Percentiles rank a stretch among this genome's conserved stretches.
Conservation (phyloP, 1,140 invertebrate genomes). For the Drosophila carrolli region DNA sequence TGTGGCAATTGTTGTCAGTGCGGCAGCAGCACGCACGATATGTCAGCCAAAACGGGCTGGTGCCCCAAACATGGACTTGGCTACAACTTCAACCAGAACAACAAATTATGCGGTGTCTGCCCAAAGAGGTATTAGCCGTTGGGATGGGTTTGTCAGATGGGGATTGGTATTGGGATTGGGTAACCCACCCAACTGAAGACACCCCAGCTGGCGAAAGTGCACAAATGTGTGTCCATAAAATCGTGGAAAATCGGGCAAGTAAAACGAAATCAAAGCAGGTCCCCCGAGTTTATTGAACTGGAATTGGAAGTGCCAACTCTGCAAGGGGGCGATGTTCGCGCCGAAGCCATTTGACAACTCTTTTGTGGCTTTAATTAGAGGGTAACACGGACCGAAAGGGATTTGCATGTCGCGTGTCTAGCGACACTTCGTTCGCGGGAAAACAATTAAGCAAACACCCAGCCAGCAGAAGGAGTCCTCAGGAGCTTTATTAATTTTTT, state of each 20-base stretch:
- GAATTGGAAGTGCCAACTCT: conserved; percentile 31
- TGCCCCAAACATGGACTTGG: conserved; percentile 53
- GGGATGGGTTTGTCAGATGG: conserved; percentile 1
- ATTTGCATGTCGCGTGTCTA: conserved; percentile 74
- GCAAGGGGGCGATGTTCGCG: conserved; percentile 13
- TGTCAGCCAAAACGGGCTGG: conserved; percentile 49
- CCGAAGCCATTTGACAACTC: conserved; percentile 58
- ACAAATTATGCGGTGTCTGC: conserved; percentile 71
- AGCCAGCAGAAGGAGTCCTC: conserved; percentile 5
- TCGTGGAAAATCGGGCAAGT: conserved; percentile 25
- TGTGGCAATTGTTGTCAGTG: conserved; percentile 68
- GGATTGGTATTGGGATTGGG: conserved; percentile 53
- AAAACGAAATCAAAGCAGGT: conserved; percentile 63
- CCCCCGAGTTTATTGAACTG: conserved; percentile 72
- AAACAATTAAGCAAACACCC: conserved; percentile 68
- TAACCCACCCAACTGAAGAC: conserved; percentile 46
- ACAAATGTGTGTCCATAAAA: conserved; percentile 40
- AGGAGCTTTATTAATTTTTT: conserved; percentile 63
- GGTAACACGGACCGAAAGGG: conserved; percentile 25
- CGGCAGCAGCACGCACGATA: conserved; percentile 59
- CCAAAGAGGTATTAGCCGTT: conserved; percentile 44
- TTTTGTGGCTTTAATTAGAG: conserved; percentile 49
- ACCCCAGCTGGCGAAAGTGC: conserved; percentile 59
- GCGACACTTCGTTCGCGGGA: conserved; percentile 65
- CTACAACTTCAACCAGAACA: conserved; percentile 58